phyloP scores from a whole-genome alignment of 2,888 invertebrate genomes.

The Hydriomena furcata region DNA sequence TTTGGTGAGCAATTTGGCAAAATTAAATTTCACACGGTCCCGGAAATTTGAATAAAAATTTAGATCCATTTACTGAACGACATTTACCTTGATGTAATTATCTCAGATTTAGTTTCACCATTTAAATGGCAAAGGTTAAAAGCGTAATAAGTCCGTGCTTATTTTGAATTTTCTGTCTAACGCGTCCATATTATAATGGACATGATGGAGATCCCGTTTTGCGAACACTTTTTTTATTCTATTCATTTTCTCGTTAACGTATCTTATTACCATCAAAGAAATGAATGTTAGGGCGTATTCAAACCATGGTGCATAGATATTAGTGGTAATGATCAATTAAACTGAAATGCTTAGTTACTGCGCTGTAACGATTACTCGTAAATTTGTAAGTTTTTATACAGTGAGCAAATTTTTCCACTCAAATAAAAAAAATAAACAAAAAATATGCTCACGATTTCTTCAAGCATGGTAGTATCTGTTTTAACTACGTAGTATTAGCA shows the following conservation, averaged over 20 bases:
- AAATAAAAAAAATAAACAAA: too few species aligned
- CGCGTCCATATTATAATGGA: conserved; percentile 18
- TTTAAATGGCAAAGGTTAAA: conserved; percentile 5
- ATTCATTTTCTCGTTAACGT: conserved; percentile 28
- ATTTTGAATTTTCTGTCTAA: conserved; percentile 1
- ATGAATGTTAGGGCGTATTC: conserved; percentile 12
- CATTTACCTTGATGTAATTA: conserved; percentile 12
- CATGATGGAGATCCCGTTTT: conserved; percentile 21
- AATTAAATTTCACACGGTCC: conserved; percentile 7
- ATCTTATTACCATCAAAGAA: conserved; percentile 28
- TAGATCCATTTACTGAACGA: conserved; percentile 5
- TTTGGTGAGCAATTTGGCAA: conserved; percentile 1
- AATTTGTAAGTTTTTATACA: too few species aligned
- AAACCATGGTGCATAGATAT: neutral
- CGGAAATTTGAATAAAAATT: neutral
- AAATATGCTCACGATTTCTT: too few species aligned
- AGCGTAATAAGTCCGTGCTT: conserved; percentile 6
- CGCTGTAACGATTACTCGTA: too few species aligned
- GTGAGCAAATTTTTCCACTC: too few species aligned
- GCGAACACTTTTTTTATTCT: conserved; percentile 25
- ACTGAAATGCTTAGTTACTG: too few species aligned
- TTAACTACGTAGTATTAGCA: too few species aligned
- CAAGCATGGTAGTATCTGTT: too few species aligned
- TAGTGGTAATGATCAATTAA: too few species aligned
- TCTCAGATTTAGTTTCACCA: conserved; percentile 12